Evolutionary conservation across 2,113 vertebrate genomes (phyloP).

Genomic region (Corythornis cristatus): DNA sequence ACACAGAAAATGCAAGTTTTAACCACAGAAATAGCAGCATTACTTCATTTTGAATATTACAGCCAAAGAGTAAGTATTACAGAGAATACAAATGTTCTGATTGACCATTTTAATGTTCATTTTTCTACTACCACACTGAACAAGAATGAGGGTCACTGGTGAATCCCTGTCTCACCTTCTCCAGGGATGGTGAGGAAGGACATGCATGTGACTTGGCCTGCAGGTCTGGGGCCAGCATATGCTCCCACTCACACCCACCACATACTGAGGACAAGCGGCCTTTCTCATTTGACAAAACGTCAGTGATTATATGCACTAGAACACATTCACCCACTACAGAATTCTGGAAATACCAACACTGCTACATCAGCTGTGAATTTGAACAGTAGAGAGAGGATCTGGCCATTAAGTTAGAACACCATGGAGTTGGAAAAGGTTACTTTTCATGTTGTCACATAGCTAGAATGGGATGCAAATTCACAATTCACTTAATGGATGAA

Average conservation of each 20-base stretch:
- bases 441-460: slow-evolving; percentile 7
- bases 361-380: not conserved
- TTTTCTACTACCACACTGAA: not conserved
- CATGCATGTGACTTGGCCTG: not conserved
- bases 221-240: slow-evolving; percentile 13
- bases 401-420: slow-evolving; percentile 1
- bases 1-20: not conserved
- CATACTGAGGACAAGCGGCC: not conserved
- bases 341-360: not conserved
- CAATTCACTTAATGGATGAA: slow-evolving; percentile 92
- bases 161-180: not conserved
- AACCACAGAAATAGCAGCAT: not conserved
- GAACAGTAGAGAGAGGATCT: slow-evolving; percentile 11
- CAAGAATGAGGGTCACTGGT: not conserved
- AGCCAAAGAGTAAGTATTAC: slow-evolving; percentile 10
- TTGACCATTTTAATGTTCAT: not conserved
- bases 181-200: not conserved
- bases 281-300: not conserved
- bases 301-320: not conserved
- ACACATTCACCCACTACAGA: not conserved
- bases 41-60: not conserved
- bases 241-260: not conserved
- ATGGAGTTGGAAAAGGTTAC: not conserved
- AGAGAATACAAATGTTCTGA: not conserved
- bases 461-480: not conserved